These are phyloP conservation scores for Trachelipus rathkii DNA, from an alignment of 1,140 invertebrate genomes.

Conservation along the genomic window DNA sequence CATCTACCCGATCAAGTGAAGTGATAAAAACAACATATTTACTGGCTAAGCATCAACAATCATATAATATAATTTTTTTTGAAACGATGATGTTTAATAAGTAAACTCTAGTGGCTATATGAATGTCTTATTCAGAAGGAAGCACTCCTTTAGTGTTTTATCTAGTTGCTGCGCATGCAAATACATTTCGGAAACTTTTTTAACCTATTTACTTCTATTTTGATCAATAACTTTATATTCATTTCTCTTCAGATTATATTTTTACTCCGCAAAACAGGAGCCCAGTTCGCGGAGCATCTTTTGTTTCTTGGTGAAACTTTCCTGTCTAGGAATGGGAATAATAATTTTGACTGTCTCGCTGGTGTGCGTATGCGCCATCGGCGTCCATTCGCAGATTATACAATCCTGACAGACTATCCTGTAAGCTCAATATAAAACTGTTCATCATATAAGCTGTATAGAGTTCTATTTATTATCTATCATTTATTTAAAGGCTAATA, in stretches of 20 bases:
- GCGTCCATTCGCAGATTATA: too few relatives aligned
- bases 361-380: too few relatives aligned
- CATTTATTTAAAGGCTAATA: too few relatives aligned
- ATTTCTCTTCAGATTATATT: conserved; percentile 28
- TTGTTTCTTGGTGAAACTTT: conserved; percentile 32
- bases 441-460: too few relatives aligned
- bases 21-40: too few relatives aligned
- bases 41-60: too few relatives aligned
- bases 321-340: conserved; percentile 54
- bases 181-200: background rate
- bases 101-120: background rate
- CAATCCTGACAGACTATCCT: conserved; percentile 59
- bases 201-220: background rate
- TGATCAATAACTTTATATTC: background rate
- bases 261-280: conserved; percentile 35
- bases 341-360: conserved; percentile 57
- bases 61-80: too few relatives aligned
- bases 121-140: background rate
- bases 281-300: conserved; percentile 30
- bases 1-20: too few relatives aligned
- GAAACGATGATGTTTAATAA: background rate
- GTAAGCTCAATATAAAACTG: too few relatives aligned
- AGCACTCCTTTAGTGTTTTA: background rate
- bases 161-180: background rate
- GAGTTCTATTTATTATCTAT: too few relatives aligned